Evolutionary conservation across 1,140 invertebrate genomes (phyloP), one percentile per base, ranked within the genome.

Genomic region (Drosophila mayri): DNA sequence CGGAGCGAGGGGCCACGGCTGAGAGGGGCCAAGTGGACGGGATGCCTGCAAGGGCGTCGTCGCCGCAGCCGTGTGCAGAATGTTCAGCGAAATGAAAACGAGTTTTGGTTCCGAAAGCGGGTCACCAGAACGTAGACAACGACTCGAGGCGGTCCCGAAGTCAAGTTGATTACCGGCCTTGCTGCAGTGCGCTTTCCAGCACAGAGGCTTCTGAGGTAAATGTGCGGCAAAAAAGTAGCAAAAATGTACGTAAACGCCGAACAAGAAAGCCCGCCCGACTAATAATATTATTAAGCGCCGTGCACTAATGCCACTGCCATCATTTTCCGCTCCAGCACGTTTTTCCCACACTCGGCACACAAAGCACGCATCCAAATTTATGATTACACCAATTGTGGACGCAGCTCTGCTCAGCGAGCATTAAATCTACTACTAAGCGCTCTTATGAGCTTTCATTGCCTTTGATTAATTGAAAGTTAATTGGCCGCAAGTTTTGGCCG

Each of bases 391-490:
- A 81, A 84, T 83, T 83, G 63, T 44, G 63, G n/a, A 58, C 37
- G 61, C 38, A 66, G 52, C 55, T 76, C 25, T 52, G 76, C 28
- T 70, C 76, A 37, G 58, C 54, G 72, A 60, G 74, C 78, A 84
- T 70, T 78, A 75, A 78, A 68, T 32, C 2, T 30, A 74, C 66
- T 65, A 64, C 74, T 64, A 73, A 75, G 46, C 75, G 82, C 38
- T 57, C 62, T 46, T 44, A 52, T 52, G 64, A 54, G 67, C 59
- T 58, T 74, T 73, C 68, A 70, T 71, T 81, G 64, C 49, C 71
- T 70, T 84, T 87, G 73, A 87, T 87, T 87, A 88, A 88, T 88
- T 88, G 77, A 84, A 88, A 88, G 68, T 78, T 88, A 87, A 88
- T 87, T 84, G 78, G 60, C 65, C 83, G 72, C 62, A 72, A 73